Evolutionary conservation across 2,888 invertebrate species (phyloP).

Genomic region (Eristalis intricaria): DNA sequence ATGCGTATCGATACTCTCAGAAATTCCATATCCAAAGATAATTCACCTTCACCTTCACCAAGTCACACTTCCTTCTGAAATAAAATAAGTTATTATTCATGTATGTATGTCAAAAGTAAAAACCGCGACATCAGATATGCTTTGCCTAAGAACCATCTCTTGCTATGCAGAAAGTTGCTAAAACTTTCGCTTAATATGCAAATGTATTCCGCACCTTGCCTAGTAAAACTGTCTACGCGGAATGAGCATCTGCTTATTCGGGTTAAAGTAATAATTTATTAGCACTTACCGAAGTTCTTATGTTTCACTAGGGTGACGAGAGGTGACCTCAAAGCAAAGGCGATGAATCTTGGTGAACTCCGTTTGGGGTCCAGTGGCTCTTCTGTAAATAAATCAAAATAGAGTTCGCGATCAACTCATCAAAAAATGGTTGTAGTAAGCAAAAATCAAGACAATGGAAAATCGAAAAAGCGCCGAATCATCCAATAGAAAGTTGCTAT

Average conservation of each 20-base stretch:
- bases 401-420: neutral
- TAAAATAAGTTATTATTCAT: neutral
- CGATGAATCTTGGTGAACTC: neutral
- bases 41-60: too few relatives aligned
- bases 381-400: neutral
- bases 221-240: neutral
- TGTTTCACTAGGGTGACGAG: neutral
- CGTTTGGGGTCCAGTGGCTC: neutral
- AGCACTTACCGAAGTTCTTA: slow-evolving; percentile 2
- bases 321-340: neutral
- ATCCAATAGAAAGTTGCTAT: neutral
- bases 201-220: slow-evolving; percentile 1
- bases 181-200: slow-evolving; percentile 22
- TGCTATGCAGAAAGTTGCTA: neutral
- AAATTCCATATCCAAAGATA: too few relatives aligned
- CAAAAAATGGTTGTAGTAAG: neutral
- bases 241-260: slow-evolving; percentile 8
- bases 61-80: neutral
- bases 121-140: neutral
- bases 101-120: neutral
- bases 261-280: slow-evolving; percentile 19
- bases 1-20: too few relatives aligned
- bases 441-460: neutral
- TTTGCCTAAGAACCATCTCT: neutral
- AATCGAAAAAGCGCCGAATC: neutral